Evolutionary conservation across 2,888 invertebrate species (phyloP).

Genomic region (Oscheius onirici): DNA sequence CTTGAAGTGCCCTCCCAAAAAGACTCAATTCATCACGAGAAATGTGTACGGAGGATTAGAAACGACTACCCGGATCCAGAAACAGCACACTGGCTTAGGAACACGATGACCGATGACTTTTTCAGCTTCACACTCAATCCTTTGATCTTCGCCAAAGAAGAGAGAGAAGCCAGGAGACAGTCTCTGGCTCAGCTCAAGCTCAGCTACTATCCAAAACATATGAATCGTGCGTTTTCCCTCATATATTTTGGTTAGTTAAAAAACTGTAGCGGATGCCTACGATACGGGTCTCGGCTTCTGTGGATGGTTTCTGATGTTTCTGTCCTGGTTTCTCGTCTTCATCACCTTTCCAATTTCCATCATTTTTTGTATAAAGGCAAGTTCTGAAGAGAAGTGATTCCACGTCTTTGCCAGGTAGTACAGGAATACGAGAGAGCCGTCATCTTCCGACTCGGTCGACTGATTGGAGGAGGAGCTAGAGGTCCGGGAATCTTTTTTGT

Average conservation of each 20-base stretch:
- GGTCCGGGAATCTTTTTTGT: conserved; percentile 75
- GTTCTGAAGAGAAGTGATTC: neutral
- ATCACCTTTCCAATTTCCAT: conserved; percentile 62
- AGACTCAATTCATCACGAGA: conserved; percentile 20
- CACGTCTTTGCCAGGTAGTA: conserved; percentile 59
- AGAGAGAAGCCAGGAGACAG: conserved; percentile 68
- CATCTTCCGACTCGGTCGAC: conserved; percentile 85
- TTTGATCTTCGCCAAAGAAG: conserved; percentile 70
- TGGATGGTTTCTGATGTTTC: conserved; percentile 61
- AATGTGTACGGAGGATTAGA: conserved; percentile 31
- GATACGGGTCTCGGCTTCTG: conserved; percentile 68
- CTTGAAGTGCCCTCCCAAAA: neutral
- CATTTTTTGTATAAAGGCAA: conserved; percentile 62
- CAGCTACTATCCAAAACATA: conserved; percentile 69
- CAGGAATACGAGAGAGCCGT: conserved; percentile 81
- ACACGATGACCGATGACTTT: neutral
- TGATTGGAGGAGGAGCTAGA: conserved; percentile 81
- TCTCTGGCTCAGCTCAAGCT: conserved; percentile 70
- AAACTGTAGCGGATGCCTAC: conserved; percentile 65
- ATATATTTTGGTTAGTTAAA: neutral
- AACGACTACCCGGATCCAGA: conserved; percentile 9
- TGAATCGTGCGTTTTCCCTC: conserved; percentile 59
- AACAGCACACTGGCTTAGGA: conserved; percentile 23
- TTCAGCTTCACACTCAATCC: conserved; percentile 70
- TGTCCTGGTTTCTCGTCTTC: conserved; percentile 61